phyloP scores from a whole-genome alignment of 2,113 vertebrate species.

The Lampris megalopsis region DNA sequence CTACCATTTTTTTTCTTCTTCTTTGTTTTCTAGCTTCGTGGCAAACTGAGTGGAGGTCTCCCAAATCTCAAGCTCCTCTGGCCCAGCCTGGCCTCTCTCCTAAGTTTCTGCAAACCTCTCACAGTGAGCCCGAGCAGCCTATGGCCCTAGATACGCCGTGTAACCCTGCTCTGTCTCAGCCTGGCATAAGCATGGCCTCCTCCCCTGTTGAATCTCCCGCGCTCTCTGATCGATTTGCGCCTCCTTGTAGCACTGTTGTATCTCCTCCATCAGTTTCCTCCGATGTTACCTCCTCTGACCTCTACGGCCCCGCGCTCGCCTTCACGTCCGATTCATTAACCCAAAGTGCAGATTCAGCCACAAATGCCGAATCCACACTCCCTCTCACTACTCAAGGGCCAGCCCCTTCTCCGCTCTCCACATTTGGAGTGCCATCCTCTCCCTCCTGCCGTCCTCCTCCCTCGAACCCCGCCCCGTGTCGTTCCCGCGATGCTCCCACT shows the following conservation, averaged over 20 bases:
- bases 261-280: neutral
- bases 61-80: slow-evolving; percentile 67
- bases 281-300: neutral
- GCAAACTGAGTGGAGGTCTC: slow-evolving; percentile 82
- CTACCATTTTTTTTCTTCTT: slow-evolving; percentile 6
- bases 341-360: neutral
- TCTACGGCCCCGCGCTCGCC: neutral
- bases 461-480: neutral
- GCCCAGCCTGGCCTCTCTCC: slow-evolving; percentile 65
- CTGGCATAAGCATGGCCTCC: neutral
- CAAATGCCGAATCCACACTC: neutral
- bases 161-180: slow-evolving; percentile 44
- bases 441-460: neutral
- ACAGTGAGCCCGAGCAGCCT: slow-evolving; percentile 37
- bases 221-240: neutral
- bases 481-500: neutral
- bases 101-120: slow-evolving; percentile 48
- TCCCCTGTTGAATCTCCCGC: neutral
- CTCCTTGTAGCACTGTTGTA: neutral
- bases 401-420: neutral
- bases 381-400: neutral
- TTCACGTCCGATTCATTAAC: neutral
- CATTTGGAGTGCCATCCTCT: neutral
- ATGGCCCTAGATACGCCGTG: slow-evolving; percentile 52
- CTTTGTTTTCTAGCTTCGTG: slow-evolving; percentile 72